These are phyloP conservation scores for Zaprionus davidi DNA, from an alignment of 1,140 invertebrate species.

Conservation along the genomic window DNA sequence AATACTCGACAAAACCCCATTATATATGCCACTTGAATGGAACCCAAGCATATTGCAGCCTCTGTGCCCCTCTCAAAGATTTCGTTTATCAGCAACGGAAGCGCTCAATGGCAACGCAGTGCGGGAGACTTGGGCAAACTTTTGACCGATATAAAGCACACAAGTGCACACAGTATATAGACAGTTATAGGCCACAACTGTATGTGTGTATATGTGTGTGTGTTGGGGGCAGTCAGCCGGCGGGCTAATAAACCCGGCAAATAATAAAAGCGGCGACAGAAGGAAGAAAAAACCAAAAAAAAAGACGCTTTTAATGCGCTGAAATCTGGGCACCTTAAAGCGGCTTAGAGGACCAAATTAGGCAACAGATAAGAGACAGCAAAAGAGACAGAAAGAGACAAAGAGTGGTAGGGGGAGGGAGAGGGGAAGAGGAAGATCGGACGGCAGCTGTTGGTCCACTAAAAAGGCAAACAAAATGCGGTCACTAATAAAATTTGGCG, in stretches of 20 bases:
- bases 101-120: constrained; percentile 55
- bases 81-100: constrained; percentile 71
- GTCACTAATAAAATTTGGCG: constrained; percentile 70
- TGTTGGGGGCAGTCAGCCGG: constrained; percentile 10
- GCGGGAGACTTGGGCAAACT: constrained; percentile 35
- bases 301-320: constrained; percentile 50
- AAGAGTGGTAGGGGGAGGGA: neutral
- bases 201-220: constrained; percentile 4
- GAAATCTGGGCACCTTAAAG: constrained; percentile 63
- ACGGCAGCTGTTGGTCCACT: constrained; percentile 65
- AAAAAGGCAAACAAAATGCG: constrained; percentile 68
- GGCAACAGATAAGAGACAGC: constrained; percentile 51
- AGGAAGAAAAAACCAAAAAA: constrained; percentile 2
- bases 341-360: constrained; percentile 66
- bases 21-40: constrained; percentile 70
- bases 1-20: constrained; percentile 46
- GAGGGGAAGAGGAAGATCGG: neutral
- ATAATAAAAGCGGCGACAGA: constrained; percentile 35
- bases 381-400: neutral
- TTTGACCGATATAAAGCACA: constrained; percentile 63
- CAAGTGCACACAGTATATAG: neutral
- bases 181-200: neutral
- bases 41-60: constrained; percentile 16
- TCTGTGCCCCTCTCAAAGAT: constrained; percentile 48
- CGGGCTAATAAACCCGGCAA: constrained; percentile 43